These are phyloP conservation scores for Punctoribates punctum DNA, from an alignment of 2,888 invertebrate genomes.

Conservation along the genomic window DNA sequence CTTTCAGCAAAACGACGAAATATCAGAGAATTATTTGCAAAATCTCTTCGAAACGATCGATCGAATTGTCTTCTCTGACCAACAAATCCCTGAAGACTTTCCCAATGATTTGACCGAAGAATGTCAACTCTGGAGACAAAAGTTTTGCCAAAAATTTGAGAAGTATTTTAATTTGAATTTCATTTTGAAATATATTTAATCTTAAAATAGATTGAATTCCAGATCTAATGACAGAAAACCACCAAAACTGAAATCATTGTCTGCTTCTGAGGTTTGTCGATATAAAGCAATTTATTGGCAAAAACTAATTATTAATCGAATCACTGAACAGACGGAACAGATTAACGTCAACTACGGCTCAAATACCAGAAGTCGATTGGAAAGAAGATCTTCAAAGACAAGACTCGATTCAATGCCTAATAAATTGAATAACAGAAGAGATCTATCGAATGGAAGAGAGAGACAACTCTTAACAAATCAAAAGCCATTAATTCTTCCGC, in stretches of 20 bases:
- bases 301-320: neutral
- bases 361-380: neutral
- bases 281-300: neutral
- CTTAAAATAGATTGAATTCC: neutral
- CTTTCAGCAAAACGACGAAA: neutral
- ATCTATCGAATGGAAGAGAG: neutral
- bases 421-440: neutral
- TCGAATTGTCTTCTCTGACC: conserved; percentile 18
- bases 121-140: conserved; percentile 30
- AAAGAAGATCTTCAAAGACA: neutral
- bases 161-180: neutral
- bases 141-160: conserved; percentile 32
- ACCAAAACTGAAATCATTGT: conserved; percentile 22
- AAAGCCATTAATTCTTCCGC: conserved; percentile 25
- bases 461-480: neutral
- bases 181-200: neutral
- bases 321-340: neutral
- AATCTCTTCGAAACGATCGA: conserved; percentile 35
- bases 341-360: neutral
- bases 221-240: neutral
- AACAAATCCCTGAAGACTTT: conserved; percentile 14
- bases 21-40: conserved; percentile 27
- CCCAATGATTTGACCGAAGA: conserved; percentile 9
- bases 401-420: conserved; percentile 7
- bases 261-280: neutral